Base-by-base conservation (phyloP, 2,113 vertebrate species). In the Hyla sarda region DNA sequence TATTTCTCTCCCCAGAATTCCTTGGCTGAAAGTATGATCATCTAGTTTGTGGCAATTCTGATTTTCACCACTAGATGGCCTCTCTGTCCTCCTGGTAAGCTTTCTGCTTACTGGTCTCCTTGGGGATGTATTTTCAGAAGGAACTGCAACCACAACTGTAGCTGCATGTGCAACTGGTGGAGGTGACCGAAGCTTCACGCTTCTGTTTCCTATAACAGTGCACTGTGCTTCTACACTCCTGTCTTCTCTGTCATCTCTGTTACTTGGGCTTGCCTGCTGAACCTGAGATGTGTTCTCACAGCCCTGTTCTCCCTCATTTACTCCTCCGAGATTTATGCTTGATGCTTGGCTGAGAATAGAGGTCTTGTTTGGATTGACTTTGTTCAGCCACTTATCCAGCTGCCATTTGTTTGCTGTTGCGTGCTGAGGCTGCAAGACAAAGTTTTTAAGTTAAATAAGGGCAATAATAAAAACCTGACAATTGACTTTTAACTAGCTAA, bases 301-400 rank as follows among this genome's bases (percentile, higher is more conserved):
- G 19, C 95, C 93, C 52, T 90, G 93, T 16, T 1, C 81, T 2
- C 92, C 89, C 0, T 41, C 90, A 81, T 94, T 94, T 65, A 87
- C 87, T 0, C 84, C 87, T 3, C 89, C 16, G 8, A 93, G 93
- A 90, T 91, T 94, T 2, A 90, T 89, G 84, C 88, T 88, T 1
- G 93, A 91, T 82, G 95, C 93, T 58, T 94, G 93, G 88, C 93
- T 94, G 88, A 94, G 90, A 87, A 93, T 91, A 73, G 92, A 91
- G 0, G 94, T 96, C 90, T 96, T 97, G 87, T 92, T 94, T 0
- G 94, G 90, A 58, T 93, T 94, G n/a, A 96, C 95, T 87, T 97
- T 98, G 89, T 97, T 96, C 74, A 99, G 92, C 98, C 98, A 98
- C 93, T 97, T 97, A 92, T 99, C 96, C 92, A 99, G 91, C 90